Base-by-base conservation (phyloP, 2,888 invertebrate genomes). In the Galerucella calmariensis region DNA sequence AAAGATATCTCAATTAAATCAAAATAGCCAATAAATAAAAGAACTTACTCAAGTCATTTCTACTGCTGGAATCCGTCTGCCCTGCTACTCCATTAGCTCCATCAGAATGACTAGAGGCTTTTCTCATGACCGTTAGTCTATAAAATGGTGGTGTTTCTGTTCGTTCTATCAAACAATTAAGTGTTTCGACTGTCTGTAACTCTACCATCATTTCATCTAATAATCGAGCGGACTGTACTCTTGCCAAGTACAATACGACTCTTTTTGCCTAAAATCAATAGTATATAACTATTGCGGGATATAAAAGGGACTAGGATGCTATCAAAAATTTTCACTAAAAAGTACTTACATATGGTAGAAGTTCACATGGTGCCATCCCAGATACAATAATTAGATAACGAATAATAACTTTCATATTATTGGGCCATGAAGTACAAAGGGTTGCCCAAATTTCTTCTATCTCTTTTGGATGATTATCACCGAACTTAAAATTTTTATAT, bases 61-160 rank as follows among this genome's bases (percentile, higher is more conserved):
- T 81, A 69, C 86, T 86, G 74, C 85, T 87, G 20, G 89, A 89
- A 83, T 90, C 90, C 0, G 87, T 87, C 66, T 89, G 89, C 69
- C 88, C 89, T 16, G 88, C 88, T 10, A 90, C 88, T 1, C 86
- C 88, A 72, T 87, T 87, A 16, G 88, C 85, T 82, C 91, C 91
- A 87, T 92, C 92, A 10, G 94, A 94, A 86, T 94, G 94, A 69
- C 95, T 96, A 14, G 96, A 96, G 35, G 96, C 94, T 87, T 97
- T 97, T 67, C 96, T 88, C 94, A 96, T 94, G 81, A 95, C 94
- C 2, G 97, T 97, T 82, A 98, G 91, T 56, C 99, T 92, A 88
- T 97, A 99, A 89, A 97, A 99, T 5, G 99, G 99, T 41, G 99
- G 98, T 0, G 98, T 98, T 90, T 99, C 98, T 0, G 97, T 98